These are phyloP conservation scores for Gambusia holbrooki DNA, from an alignment of 2,113 vertebrate species.

Conservation along the genomic window DNA sequence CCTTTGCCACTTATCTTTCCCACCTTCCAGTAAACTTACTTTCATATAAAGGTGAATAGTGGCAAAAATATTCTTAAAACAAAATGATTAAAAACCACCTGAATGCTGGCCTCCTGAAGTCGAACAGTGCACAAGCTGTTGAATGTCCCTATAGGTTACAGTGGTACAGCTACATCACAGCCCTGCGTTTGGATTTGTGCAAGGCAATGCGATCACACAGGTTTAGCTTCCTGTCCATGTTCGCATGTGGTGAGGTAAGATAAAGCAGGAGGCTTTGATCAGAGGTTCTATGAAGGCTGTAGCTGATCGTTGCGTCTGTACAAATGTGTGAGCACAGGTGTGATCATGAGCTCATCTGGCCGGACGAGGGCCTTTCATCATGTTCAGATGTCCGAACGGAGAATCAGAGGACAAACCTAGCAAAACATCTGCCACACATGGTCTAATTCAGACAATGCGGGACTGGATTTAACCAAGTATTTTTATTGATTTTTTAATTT, in stretches of 20 bases:
- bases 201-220: background rate
- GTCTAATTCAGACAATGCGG: background rate
- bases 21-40: too few species aligned
- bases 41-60: too few species aligned
- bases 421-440: background rate
- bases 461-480: background rate
- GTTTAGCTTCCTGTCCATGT: background rate
- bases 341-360: conserved; percentile 33
- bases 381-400: conserved; percentile 33
- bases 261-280: conserved; percentile 41
- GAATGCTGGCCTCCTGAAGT: too few species aligned
- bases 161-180: too few species aligned
- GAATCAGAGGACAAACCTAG: background rate
- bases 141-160: too few species aligned
- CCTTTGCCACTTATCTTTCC: too few species aligned
- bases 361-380: conserved; percentile 42
- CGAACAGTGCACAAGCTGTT: too few species aligned
- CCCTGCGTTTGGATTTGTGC: background rate
- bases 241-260: conserved; percentile 16
- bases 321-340: conserved; percentile 15
- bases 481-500: background rate
- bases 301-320: background rate
- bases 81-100: too few species aligned
- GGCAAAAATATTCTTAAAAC: too few species aligned
- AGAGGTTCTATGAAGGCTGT: background rate